Evolutionary conservation across 2,888 invertebrate species (phyloP).

Genomic region (Cephus rjabovi): DNA sequence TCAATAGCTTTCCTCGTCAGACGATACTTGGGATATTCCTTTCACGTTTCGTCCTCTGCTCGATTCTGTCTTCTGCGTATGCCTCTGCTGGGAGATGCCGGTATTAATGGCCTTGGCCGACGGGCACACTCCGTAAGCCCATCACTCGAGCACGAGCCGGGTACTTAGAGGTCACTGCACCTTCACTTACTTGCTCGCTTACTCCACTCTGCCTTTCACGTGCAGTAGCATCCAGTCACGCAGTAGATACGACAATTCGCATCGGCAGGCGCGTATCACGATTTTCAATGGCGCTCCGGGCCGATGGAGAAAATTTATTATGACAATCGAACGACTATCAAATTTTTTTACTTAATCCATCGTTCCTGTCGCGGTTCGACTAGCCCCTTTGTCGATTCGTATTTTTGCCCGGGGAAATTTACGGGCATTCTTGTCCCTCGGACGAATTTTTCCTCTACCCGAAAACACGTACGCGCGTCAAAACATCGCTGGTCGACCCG

Average conservation of each 20-base stretch:
- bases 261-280: neutral
- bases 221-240: neutral
- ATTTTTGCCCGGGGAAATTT: too few species aligned
- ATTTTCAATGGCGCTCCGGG: constrained; percentile 17
- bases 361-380: too few species aligned
- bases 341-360: too few species aligned
- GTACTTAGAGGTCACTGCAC: constrained; percentile 55
- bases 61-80: neutral
- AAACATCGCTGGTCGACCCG: too few species aligned
- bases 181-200: constrained; percentile 37
- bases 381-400: too few species aligned
- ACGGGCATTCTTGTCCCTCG: too few species aligned
- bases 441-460: too few species aligned
- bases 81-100: neutral
- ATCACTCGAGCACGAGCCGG: constrained; percentile 44
- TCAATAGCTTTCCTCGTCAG: neutral
- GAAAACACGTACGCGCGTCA: constrained; percentile 13
- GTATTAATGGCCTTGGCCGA: constrained; percentile 44
- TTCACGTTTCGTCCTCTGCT: neutral
- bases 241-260: neutral
- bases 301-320: too few species aligned
- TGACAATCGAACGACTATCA: too few species aligned
- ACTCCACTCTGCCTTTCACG: constrained; percentile 1
- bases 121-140: constrained; percentile 42
- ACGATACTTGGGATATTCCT: neutral